A percentile compares a stretch with the other conserved stretches of the same genome.
Evolutionary conservation across 2,888 invertebrate genomes (phyloP).

Genomic region (Lithophane ornitopus): DNA sequence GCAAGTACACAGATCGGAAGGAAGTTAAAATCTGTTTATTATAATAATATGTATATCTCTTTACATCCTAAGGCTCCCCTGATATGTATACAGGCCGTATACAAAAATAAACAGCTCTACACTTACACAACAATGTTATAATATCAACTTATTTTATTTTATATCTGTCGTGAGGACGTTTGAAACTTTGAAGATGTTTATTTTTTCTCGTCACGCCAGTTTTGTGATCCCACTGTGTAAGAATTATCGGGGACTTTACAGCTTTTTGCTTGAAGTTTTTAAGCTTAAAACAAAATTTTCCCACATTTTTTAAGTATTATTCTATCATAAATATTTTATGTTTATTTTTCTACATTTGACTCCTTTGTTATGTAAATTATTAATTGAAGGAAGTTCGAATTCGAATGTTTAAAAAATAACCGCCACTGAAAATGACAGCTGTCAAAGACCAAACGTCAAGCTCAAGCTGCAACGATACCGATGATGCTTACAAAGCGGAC

Average conservation of each 20-base stretch:
- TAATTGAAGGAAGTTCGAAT: not conserved
- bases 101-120: constrained; percentile 89
- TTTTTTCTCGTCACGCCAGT: constrained; percentile 24
- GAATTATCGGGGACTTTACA: constrained; percentile 17
- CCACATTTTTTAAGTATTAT: not conserved
- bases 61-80: constrained; percentile 84
- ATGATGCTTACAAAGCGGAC: constrained; percentile 34
- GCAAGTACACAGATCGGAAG: constrained; percentile 65
- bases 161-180: constrained; percentile 33
- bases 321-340: not conserved
- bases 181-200: not conserved
- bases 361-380: not conserved
- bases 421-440: constrained; percentile 18
- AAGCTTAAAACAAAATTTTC: not conserved
- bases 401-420: not conserved
- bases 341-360: not conserved
- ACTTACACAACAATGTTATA: constrained; percentile 80
- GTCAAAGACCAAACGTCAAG: constrained; percentile 38
- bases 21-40: constrained; percentile 64
- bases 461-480: not conserved
- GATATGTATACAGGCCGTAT: constrained; percentile 88
- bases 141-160: constrained; percentile 58
- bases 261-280: constrained; percentile 3
- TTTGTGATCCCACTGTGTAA: constrained; percentile 38
- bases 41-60: constrained; percentile 66